phyloP scores from a whole-genome alignment of 2,113 vertebrate genomes.

The Ellobius talpinus region DNA sequence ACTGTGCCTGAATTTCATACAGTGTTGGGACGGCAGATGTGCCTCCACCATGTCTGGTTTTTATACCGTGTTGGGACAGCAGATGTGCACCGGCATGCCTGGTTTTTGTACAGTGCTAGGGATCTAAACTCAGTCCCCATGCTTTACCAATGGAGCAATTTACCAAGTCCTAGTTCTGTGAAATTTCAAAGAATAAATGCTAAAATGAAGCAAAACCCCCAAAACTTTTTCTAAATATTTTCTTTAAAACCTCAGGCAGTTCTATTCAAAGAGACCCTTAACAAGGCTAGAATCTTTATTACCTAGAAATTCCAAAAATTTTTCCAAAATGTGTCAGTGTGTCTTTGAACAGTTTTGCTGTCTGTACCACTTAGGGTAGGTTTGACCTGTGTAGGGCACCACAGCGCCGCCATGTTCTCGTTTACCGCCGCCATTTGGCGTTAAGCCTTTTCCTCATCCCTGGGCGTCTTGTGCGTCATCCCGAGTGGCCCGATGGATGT shows the following conservation, averaged over 20 bases:
- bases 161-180: background rate
- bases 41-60: background rate
- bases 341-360: background rate
- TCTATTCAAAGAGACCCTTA: background rate
- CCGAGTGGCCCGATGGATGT: too few species aligned
- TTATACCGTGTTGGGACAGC: background rate
- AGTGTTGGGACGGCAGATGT: too few species aligned
- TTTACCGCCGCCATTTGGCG: too few species aligned
- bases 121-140: background rate
- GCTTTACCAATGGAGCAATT: too few species aligned
- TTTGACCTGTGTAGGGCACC: too few species aligned
- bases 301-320: background rate
- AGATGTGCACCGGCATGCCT: too few species aligned
- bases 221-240: background rate
- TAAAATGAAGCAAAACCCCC: background rate
- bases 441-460: too few species aligned
- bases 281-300: background rate
- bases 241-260: background rate
- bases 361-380: background rate
- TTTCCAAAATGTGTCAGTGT: background rate
- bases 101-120: background rate
- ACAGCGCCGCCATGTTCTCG: too few species aligned
- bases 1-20: background rate
- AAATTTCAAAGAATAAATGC: background rate
- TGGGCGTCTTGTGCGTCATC: too few species aligned